These are phyloP conservation scores for Iphiclides podalirius DNA, from an alignment of 2,888 invertebrate genomes.

Conservation along the genomic window DNA sequence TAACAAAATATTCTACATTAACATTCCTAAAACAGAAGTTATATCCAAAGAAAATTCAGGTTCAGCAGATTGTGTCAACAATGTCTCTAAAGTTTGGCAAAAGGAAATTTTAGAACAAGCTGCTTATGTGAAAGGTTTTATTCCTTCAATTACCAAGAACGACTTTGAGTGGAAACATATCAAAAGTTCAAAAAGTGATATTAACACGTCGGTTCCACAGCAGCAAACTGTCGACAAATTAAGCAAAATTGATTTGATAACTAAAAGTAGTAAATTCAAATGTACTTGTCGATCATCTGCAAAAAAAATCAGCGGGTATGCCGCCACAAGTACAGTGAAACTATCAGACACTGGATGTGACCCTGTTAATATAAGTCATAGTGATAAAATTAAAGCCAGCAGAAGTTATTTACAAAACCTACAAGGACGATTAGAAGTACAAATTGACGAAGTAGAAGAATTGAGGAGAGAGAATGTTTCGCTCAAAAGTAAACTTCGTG, in stretches of 20 bases:
- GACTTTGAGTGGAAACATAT: conserved; percentile 16
- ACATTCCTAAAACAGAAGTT: conserved; percentile 27
- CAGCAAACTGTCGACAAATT: background rate
- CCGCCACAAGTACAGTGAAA: conserved; percentile 37
- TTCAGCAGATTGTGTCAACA: conserved; percentile 41
- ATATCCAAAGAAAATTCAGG: conserved; percentile 30
- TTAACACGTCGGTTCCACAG: conserved; percentile 17
- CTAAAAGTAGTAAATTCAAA: background rate
- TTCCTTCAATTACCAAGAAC: conserved; percentile 30
- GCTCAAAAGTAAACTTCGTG: conserved; percentile 52
- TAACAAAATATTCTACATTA: conserved; percentile 58
- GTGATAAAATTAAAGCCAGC: conserved; percentile 35
- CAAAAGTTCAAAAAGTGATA: conserved; percentile 22
- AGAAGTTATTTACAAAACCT: conserved; percentile 43
- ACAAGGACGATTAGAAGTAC: conserved; percentile 41
- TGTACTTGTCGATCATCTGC: conserved; percentile 15
- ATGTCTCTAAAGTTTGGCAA: conserved; percentile 55
- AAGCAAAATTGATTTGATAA: conserved; percentile 5
- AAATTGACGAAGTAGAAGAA: conserved; percentile 48
- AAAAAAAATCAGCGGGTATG: conserved; percentile 39
- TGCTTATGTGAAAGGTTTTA: conserved; percentile 45
- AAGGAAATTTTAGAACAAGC: conserved; percentile 56
- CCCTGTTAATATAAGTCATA: conserved; percentile 32
- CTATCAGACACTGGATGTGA: conserved; percentile 43
- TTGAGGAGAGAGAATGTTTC: conserved; percentile 52